phyloP scores from a whole-genome alignment of 2,113 vertebrate species.

The Probosciger aterrimus region DNA sequence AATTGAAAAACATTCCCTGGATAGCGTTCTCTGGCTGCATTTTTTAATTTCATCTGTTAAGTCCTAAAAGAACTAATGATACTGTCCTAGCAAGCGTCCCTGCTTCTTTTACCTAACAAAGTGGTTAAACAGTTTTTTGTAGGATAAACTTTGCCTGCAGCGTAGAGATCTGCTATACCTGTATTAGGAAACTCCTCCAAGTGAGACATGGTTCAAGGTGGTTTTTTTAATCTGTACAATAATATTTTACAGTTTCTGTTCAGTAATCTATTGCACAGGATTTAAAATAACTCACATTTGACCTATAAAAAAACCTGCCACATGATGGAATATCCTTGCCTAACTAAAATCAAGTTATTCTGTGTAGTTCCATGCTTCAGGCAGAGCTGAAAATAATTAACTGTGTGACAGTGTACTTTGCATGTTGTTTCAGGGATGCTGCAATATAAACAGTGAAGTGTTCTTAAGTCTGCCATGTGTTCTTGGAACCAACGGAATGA shows the following conservation, averaged over 20 bases:
- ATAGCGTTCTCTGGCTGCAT: background rate
- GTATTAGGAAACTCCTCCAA: background rate
- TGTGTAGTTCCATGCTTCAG: background rate
- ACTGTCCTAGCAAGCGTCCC: background rate
- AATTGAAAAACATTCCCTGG: background rate
- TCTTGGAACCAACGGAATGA: conserved; percentile 82
- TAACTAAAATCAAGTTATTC: background rate
- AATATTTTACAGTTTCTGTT: background rate
- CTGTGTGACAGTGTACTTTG: background rate
- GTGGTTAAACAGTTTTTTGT: background rate
- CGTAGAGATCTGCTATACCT: background rate
- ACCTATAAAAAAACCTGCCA: background rate
- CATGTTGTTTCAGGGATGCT: conserved; percentile 78
- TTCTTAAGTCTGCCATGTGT: conserved; percentile 92
- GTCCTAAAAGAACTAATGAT: background rate
- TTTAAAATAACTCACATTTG: background rate
- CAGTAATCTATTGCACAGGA: background rate
- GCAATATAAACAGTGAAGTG: conserved; percentile 83
- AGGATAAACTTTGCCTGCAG: background rate
- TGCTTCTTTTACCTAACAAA: background rate
- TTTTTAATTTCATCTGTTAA: background rate
- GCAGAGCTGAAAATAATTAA: background rate
- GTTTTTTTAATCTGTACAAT: background rate
- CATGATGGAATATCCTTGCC: background rate
- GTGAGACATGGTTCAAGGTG: background rate